Conservation (phyloP, 1,140 invertebrate species). For the Tetragonula clypearis region DNA sequence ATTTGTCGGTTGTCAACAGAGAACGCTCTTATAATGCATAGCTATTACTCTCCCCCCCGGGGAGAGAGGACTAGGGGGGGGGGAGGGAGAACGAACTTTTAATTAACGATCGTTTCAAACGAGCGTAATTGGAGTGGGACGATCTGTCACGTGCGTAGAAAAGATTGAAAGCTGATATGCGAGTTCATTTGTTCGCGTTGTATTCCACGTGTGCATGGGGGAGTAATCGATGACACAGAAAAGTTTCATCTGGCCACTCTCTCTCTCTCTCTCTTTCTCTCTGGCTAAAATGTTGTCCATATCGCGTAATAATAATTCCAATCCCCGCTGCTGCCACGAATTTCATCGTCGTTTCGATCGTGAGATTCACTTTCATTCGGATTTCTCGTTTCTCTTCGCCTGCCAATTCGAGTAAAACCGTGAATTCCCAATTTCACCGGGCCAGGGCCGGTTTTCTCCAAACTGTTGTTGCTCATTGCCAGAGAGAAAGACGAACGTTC, state of each 20-base stretch:
- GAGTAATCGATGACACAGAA: conserved; percentile 42
- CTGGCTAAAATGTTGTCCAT: conserved; percentile 3
- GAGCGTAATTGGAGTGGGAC: conserved; percentile 50
- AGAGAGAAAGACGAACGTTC: too few relatives aligned
- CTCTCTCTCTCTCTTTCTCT: too few relatives aligned
- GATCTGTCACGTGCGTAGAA: conserved; percentile 41
- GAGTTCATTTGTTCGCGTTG: conserved; percentile 29
- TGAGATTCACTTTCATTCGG: neutral
- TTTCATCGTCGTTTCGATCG: neutral
- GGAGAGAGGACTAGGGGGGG: too few relatives aligned
- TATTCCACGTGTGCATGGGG: too few relatives aligned
- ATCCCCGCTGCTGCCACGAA: too few relatives aligned
- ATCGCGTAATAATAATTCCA: neutral
- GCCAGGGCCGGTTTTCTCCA: neutral
- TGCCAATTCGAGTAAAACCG: neutral
- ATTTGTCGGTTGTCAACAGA: conserved; percentile 30
- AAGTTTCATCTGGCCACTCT: conserved; percentile 19
- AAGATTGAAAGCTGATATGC: conserved; percentile 46
- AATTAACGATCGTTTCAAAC: conserved; percentile 49
- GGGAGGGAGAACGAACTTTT: conserved; percentile 13
- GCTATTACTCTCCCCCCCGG: conserved; percentile 12
- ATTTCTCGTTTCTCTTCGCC: neutral
- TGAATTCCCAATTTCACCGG: neutral
- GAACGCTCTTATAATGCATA: conserved; percentile 27
- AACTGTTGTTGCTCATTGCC: neutral